Evolutionary conservation across 2,888 invertebrate genomes (phyloP).

Genomic region (Apamea epomidion): DNA sequence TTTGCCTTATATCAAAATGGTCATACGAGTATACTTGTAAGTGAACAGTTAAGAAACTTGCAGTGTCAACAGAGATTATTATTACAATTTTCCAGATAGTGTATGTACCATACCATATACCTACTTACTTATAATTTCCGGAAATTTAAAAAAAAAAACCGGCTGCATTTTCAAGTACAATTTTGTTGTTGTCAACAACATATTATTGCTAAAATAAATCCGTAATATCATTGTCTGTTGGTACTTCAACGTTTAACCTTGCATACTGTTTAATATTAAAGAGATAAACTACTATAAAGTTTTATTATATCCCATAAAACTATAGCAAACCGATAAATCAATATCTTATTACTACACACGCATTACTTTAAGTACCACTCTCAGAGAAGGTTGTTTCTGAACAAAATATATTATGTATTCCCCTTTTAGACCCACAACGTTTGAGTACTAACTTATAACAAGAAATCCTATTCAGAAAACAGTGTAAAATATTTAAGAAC

Average conservation of each 20-base stretch:
- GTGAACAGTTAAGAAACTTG: neutral
- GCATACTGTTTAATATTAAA: slow-evolving; percentile 7
- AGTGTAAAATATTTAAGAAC: slow-evolving; percentile 51
- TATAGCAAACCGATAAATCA: slow-evolving; percentile 26
- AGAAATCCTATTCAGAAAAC: slow-evolving; percentile 47
- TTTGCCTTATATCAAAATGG: neutral
- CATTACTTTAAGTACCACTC: slow-evolving; percentile 21
- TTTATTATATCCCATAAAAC: slow-evolving; percentile 17
- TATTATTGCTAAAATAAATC: slow-evolving; percentile 1
- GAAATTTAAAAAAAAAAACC: neutral
- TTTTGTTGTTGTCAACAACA: neutral
- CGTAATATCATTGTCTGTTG: neutral
- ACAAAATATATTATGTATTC: slow-evolving; percentile 38
- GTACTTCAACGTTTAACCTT: neutral
- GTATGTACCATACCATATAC: neutral
- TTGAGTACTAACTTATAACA: slow-evolving; percentile 24
- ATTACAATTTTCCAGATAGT: neutral
- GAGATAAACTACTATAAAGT: slow-evolving; percentile 14
- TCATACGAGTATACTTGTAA: neutral
- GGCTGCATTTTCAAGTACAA: neutral
- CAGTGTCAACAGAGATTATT: neutral
- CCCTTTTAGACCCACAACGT: slow-evolving; percentile 27
- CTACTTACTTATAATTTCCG: neutral
- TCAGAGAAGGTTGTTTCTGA: slow-evolving; percentile 7
- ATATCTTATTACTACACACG: neutral